Evolutionary conservation across 2,888 invertebrate species (phyloP).

Genomic region (Empis livida): DNA sequence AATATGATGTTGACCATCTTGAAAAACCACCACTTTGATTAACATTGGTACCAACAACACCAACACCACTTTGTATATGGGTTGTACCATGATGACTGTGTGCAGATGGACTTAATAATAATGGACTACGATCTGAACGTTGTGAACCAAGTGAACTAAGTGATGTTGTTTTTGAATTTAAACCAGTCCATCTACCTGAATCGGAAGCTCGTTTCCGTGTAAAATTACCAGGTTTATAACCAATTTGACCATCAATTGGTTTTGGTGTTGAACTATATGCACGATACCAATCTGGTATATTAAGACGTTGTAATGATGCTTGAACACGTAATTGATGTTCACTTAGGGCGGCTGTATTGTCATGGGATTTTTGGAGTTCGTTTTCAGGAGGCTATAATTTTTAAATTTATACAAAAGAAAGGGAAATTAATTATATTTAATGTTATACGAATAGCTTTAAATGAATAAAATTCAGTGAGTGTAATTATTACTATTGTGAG

Average conservation of each 20-base stretch:
- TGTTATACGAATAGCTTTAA: neutral
- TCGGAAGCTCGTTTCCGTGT: slow-evolving; percentile 67
- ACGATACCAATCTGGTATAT: slow-evolving; percentile 91
- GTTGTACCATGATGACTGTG: slow-evolving; percentile 35
- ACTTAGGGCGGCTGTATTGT: slow-evolving; percentile 58
- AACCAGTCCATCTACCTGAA: slow-evolving; percentile 46
- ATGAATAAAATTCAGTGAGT: too few species aligned
- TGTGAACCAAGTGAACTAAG: slow-evolving; percentile 57
- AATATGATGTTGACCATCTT: slow-evolving; percentile 60
- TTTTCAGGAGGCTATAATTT: slow-evolving; percentile 76
- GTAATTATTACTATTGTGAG: too few species aligned
- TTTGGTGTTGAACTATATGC: slow-evolving; percentile 28
- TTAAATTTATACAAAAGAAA: too few species aligned
- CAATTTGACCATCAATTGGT: slow-evolving; percentile 11
- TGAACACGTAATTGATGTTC: slow-evolving; percentile 90
- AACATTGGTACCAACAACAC: slow-evolving; percentile 7
- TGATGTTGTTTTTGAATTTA: slow-evolving; percentile 77
- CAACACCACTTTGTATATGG: slow-evolving; percentile 10
- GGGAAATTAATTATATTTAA: slow-evolving; percentile 5
- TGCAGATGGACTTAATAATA: slow-evolving; percentile 35
- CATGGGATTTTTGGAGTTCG: slow-evolving; percentile 66
- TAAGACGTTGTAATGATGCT: slow-evolving; percentile 83
- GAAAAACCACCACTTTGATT: slow-evolving; percentile 25
- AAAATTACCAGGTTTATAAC: slow-evolving; percentile 58
- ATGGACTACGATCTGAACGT: slow-evolving; percentile 35